Percentiles rank a stretch among this genome's conserved stretches.
Conservation (phyloP, 2,797 vertebrate genomes). For the Parotocinclus haroldoi region DNA sequence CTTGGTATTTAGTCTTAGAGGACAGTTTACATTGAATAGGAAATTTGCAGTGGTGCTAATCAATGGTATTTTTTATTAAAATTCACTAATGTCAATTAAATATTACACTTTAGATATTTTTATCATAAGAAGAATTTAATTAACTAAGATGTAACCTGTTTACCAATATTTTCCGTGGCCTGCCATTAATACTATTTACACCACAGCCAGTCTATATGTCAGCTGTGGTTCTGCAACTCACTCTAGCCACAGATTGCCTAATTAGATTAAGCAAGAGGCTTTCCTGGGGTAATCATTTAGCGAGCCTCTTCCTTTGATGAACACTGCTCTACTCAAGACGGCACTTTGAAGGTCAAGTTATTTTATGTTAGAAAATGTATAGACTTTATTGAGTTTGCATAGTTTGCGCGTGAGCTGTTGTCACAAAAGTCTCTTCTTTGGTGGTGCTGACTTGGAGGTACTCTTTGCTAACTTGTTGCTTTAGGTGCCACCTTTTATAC, state of each 20-base stretch:
- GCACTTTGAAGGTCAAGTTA: slow-evolving; percentile 76
- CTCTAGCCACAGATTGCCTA: slow-evolving; percentile 75
- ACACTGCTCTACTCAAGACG: slow-evolving; percentile 50
- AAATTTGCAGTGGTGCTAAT: too few species aligned
- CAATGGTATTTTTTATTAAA: too few species aligned
- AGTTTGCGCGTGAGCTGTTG: slow-evolving; percentile 3
- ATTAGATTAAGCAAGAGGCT: slow-evolving; percentile 89
- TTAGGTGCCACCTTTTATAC: slow-evolving; percentile 35
- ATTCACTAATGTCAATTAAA: too few species aligned
- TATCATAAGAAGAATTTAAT: too few species aligned
- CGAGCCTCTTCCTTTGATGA: slow-evolving; percentile 73
- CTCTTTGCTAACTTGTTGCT: slow-evolving; percentile 44
- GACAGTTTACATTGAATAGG: too few species aligned
- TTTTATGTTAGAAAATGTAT: slow-evolving; percentile 46
- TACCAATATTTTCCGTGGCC: too few species aligned
- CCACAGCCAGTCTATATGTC: slow-evolving; percentile 32
- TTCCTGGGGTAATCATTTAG: slow-evolving; percentile 87
- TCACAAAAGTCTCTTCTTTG: slow-evolving; percentile 46
- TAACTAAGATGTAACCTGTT: too few species aligned
- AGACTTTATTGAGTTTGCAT: slow-evolving; percentile 4
- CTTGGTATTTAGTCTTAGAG: too few species aligned
- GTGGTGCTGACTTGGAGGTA: slow-evolving; percentile 39
- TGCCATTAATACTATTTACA: background rate
- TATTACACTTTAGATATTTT: too few species aligned
- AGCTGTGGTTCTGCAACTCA: slow-evolving; percentile 52